Conservation (phyloP, 2,797 vertebrate species). For the Lutjanus argentimaculatus region DNA sequence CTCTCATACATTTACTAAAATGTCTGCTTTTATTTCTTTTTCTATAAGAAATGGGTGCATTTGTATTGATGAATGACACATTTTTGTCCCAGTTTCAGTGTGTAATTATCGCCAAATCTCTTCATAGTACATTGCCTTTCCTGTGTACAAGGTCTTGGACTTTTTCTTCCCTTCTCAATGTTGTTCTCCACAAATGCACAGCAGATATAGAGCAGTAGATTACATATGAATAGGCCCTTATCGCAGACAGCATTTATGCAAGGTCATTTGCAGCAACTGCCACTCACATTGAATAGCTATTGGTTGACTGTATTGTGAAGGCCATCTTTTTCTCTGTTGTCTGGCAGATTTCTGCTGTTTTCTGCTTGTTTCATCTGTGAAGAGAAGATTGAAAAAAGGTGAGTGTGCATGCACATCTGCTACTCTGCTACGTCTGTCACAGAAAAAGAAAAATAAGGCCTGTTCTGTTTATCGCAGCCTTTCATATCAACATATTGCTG, state of each 20-base stretch:
- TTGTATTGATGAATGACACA: constrained; percentile 32
- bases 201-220: constrained; percentile 49
- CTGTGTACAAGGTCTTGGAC: constrained; percentile 31
- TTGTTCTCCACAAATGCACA: constrained; percentile 26
- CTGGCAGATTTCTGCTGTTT: constrained; percentile 53
- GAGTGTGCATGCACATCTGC: constrained; percentile 46
- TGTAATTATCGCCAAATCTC: constrained; percentile 23
- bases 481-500: constrained; percentile 56
- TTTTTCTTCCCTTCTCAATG: constrained; percentile 25
- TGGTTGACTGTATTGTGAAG: constrained; percentile 50
- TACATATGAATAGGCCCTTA: constrained; percentile 47
- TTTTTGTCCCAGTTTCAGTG: constrained; percentile 18
- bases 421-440: constrained; percentile 26
- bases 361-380: constrained; percentile 51
- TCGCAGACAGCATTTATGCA: constrained; percentile 50
- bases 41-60: constrained; percentile 23
- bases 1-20: constrained; percentile 1
- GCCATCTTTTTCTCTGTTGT: constrained; percentile 51
- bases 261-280: constrained; percentile 57
- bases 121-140: background rate
- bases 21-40: constrained; percentile 19
- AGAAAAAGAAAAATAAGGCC: constrained; percentile 42
- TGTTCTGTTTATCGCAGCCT: constrained; percentile 44
- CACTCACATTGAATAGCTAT: constrained; percentile 34
- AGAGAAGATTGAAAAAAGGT: constrained; percentile 41